A percentile compares a stretch with the other conserved stretches of the same genome.
Conservation (phyloP, 2,888 invertebrate species). For the Gerosis bhagava region DNA sequence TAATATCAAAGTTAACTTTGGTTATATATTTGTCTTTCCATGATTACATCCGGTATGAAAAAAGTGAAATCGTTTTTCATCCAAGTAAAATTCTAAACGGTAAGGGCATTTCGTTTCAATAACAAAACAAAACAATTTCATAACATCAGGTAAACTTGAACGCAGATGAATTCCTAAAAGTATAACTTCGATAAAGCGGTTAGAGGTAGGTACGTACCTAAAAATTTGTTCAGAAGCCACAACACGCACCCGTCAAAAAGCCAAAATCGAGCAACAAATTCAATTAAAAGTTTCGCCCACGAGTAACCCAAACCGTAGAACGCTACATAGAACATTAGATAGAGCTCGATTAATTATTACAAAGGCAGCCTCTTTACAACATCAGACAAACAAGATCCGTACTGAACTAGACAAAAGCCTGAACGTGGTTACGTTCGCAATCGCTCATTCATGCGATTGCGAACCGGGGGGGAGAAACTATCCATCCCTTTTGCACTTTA, state of each 20-base stretch:
- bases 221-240: constrained; percentile 59
- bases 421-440: constrained; percentile 69
- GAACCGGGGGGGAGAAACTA: constrained; percentile 57
- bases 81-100: too few species aligned
- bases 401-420: constrained; percentile 68
- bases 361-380: constrained; percentile 66
- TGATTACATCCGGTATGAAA: too few species aligned
- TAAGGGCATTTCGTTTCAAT: too few species aligned
- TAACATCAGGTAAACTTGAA: too few species aligned
- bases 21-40: too few species aligned
- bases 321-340: constrained; percentile 71
- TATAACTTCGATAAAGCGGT: constrained; percentile 45
- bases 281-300: constrained; percentile 75
- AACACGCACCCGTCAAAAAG: constrained; percentile 63
- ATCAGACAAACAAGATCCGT: constrained; percentile 67
- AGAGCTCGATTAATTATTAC: constrained; percentile 76
- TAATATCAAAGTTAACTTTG: too few species aligned
- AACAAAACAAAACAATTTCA: too few species aligned
- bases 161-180: constrained; percentile 23
- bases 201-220: too few species aligned
- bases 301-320: constrained; percentile 64
- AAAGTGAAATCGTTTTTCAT: too few species aligned
- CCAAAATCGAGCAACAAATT: constrained; percentile 70
- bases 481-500: constrained; percentile 56
- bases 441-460: constrained; percentile 66